Base-by-base conservation (phyloP, 1,140 invertebrate species). In the Artemia franciscana region DNA sequence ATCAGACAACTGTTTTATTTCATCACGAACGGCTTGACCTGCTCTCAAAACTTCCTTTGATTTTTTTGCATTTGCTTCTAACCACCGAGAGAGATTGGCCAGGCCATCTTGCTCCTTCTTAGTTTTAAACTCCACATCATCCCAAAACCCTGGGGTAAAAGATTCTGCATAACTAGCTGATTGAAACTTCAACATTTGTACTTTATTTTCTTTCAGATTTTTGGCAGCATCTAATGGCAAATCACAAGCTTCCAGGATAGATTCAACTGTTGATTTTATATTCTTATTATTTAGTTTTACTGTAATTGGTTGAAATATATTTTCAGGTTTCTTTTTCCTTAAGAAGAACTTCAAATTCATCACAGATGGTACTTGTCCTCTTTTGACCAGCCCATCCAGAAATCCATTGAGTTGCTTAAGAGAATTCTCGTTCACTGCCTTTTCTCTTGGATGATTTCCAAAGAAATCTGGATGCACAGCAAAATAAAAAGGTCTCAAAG, bases 381-480 rank as follows among this genome's bases (percentile, higher is more conserved):
- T 77, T 69, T 80, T 76, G 70, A 86, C 80, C 64, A 87, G 72
- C 62, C 76, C 79, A 72, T 90, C 83, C 65, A 94, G 72, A 68
- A 88, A 81, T 51, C 83, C 85, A 75, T 88, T 92, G 39, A 94
- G 73, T 65, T 83, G 79, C 73, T 93, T 90, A 63, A 94, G 72
- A 2, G 89, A 92, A 70, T 88, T 82, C 75, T 94, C 91, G 79
- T 95, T 95, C 2, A 86, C 83, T 63, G 87, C 86, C 70, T 85
- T 81, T 77, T 92, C 86, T 69, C 80, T 81, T 39, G 91, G 91
- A 78, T 86, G 83, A 72, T 88, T 84, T 61, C 86, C 86, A 79
- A 95, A 95, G 30, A 94, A 74, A 75, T 96, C 91, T 15, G 91
- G 91, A 79, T 96, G 91, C 23, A 95, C 91, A 58, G 83, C 83